A percentile compares a stretch with the other conserved stretches of the same genome.
Conservation (phyloP, 2,797 vertebrate species). For the Salmo trutta region DNA sequence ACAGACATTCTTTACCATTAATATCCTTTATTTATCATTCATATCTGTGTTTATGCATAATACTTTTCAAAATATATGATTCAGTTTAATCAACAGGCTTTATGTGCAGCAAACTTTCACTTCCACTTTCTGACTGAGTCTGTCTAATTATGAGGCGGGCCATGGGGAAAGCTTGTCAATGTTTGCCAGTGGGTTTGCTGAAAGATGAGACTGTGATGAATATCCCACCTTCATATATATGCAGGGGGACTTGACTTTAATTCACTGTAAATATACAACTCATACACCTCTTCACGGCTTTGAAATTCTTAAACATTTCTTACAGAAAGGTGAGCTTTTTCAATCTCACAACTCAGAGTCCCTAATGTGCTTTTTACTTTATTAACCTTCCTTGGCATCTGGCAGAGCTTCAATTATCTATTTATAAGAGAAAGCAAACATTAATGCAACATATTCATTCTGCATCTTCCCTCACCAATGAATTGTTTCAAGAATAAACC, state of each 20-base stretch:
- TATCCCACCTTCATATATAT: conserved; percentile 62
- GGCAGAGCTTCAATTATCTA: conserved; percentile 15
- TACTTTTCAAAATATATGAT: conserved; percentile 65
- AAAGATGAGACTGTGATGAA: conserved; percentile 65
- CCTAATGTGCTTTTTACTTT: conserved; percentile 37
- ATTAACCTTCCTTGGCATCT: conserved; percentile 18
- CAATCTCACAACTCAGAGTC: conserved; percentile 25
- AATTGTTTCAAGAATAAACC: conserved; percentile 53
- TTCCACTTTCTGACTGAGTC: conserved; percentile 65
- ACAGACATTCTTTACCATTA: conserved; percentile 32
- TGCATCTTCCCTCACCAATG: conserved; percentile 29
- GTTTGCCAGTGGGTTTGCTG: conserved; percentile 75
- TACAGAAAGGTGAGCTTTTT: conserved; percentile 17
- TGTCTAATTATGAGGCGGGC: conserved; percentile 71
- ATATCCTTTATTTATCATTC: conserved; percentile 61
- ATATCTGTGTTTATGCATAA: conserved; percentile 66
- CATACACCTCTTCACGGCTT: conserved; percentile 38
- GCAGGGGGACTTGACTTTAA: conserved; percentile 44
- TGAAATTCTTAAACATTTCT: conserved; percentile 48
- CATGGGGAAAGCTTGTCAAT: conserved; percentile 68
- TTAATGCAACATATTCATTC: conserved; percentile 26
- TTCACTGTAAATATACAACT: conserved; percentile 48
- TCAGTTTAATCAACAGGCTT: conserved; percentile 48
- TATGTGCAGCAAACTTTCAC: conserved; percentile 45
- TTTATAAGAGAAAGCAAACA: conserved; percentile 36